Conservation (phyloP, 2,113 vertebrate species). For the Pseudorectes ferrugineus region DNA sequence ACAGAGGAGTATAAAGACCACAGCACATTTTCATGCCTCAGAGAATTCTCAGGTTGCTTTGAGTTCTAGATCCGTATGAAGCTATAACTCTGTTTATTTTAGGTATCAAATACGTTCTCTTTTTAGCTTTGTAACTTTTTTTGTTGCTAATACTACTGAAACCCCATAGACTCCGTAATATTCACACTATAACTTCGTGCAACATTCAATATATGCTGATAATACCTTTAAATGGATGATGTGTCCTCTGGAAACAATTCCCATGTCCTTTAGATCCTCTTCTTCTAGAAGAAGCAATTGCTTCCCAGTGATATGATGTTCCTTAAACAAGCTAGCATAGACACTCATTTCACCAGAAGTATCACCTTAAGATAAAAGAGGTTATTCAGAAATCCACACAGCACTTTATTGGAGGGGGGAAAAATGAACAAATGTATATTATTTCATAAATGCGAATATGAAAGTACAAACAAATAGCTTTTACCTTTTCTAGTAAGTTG, state of each 20-base stretch:
- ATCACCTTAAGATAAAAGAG: constrained; percentile 73
- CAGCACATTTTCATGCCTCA: neutral
- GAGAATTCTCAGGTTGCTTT: neutral
- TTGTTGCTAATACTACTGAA: neutral
- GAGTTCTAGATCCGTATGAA: neutral
- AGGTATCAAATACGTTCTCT: neutral
- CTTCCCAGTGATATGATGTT: constrained; percentile 96
- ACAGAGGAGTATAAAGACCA: neutral
- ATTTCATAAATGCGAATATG: neutral
- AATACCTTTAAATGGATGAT: constrained; percentile 94
- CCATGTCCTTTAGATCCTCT: constrained; percentile 92
- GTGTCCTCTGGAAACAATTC: constrained; percentile 92
- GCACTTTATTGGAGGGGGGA: neutral
- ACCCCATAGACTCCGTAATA: neutral
- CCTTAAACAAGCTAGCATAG: constrained; percentile 89
- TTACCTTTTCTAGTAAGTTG: constrained; percentile 91
- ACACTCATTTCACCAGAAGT: constrained; percentile 79
- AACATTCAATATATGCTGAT: neutral
- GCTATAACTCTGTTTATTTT: neutral
- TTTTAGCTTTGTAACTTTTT: neutral
- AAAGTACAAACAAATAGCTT: constrained; percentile 1
- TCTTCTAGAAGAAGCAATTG: constrained; percentile 88
- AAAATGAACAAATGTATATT: neutral
- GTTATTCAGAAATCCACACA: constrained; percentile 35
- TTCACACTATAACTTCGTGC: neutral